A percentile compares a stretch with the other conserved stretches of the same genome.
These are phyloP conservation scores for Leptogaster cylindrica DNA, from an alignment of 2,888 invertebrate genomes.

Conservation along the genomic window DNA sequence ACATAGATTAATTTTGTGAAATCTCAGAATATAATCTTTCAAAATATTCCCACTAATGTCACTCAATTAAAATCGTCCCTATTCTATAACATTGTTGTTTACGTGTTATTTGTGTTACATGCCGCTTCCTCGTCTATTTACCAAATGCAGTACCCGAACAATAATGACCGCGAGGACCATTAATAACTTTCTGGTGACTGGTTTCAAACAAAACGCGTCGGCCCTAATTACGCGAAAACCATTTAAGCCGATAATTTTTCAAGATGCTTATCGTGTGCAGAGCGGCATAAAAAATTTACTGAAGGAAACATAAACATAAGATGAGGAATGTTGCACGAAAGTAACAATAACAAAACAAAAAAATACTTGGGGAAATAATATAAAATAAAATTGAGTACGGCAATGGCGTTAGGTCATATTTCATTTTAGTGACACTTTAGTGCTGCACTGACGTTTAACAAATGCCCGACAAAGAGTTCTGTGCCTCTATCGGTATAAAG, in stretches of 20 bases:
- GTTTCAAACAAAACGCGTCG: conserved; percentile 47
- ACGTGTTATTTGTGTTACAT: conserved; percentile 1
- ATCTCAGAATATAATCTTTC: neutral
- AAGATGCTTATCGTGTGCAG: conserved; percentile 58
- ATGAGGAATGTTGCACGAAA: no score
- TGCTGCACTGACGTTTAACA: conserved; percentile 38
- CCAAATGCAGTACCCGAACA: conserved; percentile 10
- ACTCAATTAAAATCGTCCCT: conserved; percentile 34
- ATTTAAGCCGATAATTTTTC: conserved; percentile 62
- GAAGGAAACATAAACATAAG: conserved; percentile 38
- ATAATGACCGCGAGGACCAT: conserved; percentile 44
- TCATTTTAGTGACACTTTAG: conserved; percentile 45
- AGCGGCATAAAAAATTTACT: conserved; percentile 43
- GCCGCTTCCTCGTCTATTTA: neutral
- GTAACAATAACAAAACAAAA: no score
- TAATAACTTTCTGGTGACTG: conserved; percentile 48
- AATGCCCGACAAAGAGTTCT: conserved; percentile 39
- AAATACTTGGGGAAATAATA: neutral
- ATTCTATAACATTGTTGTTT: conserved; percentile 1
- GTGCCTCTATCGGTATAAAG: conserved; percentile 25
- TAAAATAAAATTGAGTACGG: conserved; percentile 19
- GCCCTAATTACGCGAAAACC: conserved; percentile 63
- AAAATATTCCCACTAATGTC: no score
- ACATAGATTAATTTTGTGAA: no score
- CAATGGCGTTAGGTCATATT: conserved; percentile 44